phyloP scores from a whole-genome alignment of 2,113 vertebrate genomes.

The Thymallus thymallus region DNA sequence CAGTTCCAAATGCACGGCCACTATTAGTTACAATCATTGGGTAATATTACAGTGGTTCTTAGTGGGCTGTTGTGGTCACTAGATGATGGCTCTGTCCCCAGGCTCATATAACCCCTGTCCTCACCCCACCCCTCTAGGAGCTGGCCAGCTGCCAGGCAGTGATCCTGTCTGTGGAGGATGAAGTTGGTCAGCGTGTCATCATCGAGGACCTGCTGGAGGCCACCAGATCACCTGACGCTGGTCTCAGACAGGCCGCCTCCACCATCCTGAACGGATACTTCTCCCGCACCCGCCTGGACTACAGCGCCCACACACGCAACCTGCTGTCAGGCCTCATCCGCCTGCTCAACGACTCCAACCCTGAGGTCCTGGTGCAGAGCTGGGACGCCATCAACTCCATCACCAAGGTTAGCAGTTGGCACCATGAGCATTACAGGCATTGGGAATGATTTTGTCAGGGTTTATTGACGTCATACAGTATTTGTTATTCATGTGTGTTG shows the following conservation, averaged over 20 bases:
- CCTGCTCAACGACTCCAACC: constrained; percentile 89
- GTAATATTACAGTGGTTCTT: no score
- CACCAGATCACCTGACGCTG: constrained; percentile 83
- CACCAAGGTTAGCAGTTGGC: constrained; percentile 81
- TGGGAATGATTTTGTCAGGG: neutral
- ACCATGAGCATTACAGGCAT: neutral
- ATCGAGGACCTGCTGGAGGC: constrained; percentile 94
- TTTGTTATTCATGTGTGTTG: neutral
- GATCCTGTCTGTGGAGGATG: constrained; percentile 93
- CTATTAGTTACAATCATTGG: no score
- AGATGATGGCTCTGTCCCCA: neutral
- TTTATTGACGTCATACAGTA: neutral
- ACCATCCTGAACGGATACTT: constrained; percentile 94
- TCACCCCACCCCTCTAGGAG: constrained; percentile 72
- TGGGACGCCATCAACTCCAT: constrained; percentile 97
- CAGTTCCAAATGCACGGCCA: neutral
- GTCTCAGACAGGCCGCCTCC: constrained; percentile 87
- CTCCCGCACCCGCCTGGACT: constrained; percentile 89
- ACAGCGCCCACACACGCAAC: constrained; percentile 82
- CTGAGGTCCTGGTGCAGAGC: constrained; percentile 89
- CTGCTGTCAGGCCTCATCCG: constrained; percentile 91
- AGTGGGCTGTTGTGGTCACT: no score
- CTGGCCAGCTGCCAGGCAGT: constrained; percentile 92
- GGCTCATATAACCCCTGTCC: neutral
- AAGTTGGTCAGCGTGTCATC: constrained; percentile 91